Percentiles rank a stretch among this genome's conserved stretches.
Evolutionary conservation across 2,888 invertebrate species (phyloP).

Genomic region (Ochropacha duplaris): DNA sequence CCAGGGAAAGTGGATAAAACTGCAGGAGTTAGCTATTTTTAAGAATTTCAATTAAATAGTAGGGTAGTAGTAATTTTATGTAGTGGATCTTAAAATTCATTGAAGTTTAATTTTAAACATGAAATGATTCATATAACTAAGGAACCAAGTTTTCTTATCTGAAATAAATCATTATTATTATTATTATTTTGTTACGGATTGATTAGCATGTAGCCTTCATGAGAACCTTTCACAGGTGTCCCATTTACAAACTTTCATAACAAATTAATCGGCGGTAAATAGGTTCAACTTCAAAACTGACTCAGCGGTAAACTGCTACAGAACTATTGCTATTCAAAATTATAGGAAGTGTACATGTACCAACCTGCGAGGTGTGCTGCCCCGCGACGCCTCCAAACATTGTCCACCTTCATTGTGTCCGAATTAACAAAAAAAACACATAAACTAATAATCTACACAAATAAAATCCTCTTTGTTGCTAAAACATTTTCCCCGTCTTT

Average conservation of each 20-base stretch:
- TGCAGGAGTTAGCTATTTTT: too few relatives aligned
- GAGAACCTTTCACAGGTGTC: neutral
- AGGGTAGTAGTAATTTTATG: too few relatives aligned
- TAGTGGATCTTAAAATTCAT: too few relatives aligned
- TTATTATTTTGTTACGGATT: too few relatives aligned
- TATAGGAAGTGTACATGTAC: conserved; percentile 34
- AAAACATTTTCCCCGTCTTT: conserved; percentile 45
- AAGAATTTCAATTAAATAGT: too few relatives aligned
- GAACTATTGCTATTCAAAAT: neutral
- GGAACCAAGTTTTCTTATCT: too few relatives aligned
- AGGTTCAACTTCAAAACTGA: neutral
- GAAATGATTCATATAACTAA: too few relatives aligned
- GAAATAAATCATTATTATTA: too few relatives aligned
- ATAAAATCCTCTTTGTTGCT: conserved; percentile 34
- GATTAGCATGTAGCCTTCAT: neutral
- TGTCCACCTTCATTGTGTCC: conserved; percentile 74
- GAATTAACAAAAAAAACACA: conserved; percentile 60
- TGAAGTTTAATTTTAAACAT: too few relatives aligned
- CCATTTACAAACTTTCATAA: neutral
- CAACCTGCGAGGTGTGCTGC: conserved; percentile 68
- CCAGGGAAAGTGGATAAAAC: too few relatives aligned
- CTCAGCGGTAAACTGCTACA: neutral
- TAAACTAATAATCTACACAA: conserved; percentile 41
- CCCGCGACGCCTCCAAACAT: conserved; percentile 67
- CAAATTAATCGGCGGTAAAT: neutral